These are phyloP conservation scores for Sinocyclocheilus anophthalmus DNA, from an alignment of 2,113 vertebrate genomes.

Conservation along the genomic window DNA sequence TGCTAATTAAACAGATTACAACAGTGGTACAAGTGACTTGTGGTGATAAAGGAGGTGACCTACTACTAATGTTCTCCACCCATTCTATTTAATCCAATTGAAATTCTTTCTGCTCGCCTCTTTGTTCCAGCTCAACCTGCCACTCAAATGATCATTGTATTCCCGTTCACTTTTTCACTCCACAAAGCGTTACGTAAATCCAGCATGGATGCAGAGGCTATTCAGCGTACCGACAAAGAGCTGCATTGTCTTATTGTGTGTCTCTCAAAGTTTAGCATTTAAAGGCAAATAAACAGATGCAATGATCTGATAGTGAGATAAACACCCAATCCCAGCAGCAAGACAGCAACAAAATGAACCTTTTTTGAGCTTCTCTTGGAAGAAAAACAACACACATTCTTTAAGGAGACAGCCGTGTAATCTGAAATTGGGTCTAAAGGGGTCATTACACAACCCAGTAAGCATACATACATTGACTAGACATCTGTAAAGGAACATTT, in stretches of 20 bases:
- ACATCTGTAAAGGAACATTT: neutral
- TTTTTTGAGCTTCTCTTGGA: neutral
- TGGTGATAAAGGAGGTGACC: slow-evolving; percentile 70
- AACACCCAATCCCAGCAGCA: slow-evolving; percentile 2
- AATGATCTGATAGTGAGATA: slow-evolving; percentile 32
- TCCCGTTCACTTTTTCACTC: slow-evolving; percentile 37
- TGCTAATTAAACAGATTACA: slow-evolving; percentile 75
- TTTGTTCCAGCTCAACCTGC: slow-evolving; percentile 58
- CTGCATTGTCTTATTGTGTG: slow-evolving; percentile 13
- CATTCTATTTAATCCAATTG: slow-evolving; percentile 72
- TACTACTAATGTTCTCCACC: slow-evolving; percentile 69
- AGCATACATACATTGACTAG: neutral
- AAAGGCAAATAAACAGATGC: slow-evolving; percentile 37
- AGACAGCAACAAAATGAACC: neutral
- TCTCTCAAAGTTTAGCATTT: slow-evolving; percentile 34
- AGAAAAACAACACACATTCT: neutral
- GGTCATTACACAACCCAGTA: slow-evolving; percentile 7
- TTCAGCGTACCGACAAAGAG: slow-evolving; percentile 12
- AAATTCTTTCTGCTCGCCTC: slow-evolving; percentile 67
- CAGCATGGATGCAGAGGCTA: slow-evolving; percentile 43
- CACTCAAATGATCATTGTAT: slow-evolving; percentile 59
- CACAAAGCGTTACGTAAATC: slow-evolving; percentile 35
- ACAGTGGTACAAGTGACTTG: slow-evolving; percentile 65
- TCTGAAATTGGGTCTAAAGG: neutral
- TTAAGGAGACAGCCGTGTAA: neutral